Base-by-base conservation (phyloP, 2,888 invertebrate genomes). In the Pycnomerus fuliginosus region DNA sequence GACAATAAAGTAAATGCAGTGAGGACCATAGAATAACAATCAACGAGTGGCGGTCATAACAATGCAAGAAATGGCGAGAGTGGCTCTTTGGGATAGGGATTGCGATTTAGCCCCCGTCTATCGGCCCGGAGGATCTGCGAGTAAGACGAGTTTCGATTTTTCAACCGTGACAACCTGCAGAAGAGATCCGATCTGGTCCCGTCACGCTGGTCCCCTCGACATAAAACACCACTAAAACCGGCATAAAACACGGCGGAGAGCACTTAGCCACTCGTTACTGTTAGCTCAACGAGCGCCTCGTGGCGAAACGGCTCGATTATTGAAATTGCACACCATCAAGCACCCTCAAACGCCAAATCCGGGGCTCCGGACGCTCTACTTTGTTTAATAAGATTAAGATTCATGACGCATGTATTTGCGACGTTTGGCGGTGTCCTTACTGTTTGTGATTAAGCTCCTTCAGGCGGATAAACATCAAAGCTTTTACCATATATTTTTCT, bases 1-100 rank as follows among this genome's bases (percentile, higher is more conserved):
- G 53, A 55, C 60, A 59, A 62, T 62, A 62, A 61, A 62, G 53
- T 61, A 60, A 62, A 61, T 56, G 60, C 60, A 57, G 53, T 53
- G 49, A 52, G 55, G 58, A 60, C 57, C 58, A 56, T 61, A 58
- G 57, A 62, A 62, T 62, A 60, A 61, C 58, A 62, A 62, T 61
- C 56, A 55, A 57, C 42, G 51, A 28, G 24, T 33, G 30, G 46
- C 46, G 24, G 36, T 46, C 46, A 46, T 46, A 46, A 42, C 46
- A 46, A 46, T 46, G 46, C 48, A 42, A 53, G 50, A 44, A 46
- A 50, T 48, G 47, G 36, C 46, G 37, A 36, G 33, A 32, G 48
- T 17, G 42, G 39, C 48, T 43, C 39, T 36, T 43, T 46, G 33
- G 45, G 45, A 48, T 41, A 40, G 35, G 46, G 45, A 44, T 45